phyloP scores from a whole-genome alignment of 2,797 vertebrate species.

The Uromys caudimaculatus region DNA sequence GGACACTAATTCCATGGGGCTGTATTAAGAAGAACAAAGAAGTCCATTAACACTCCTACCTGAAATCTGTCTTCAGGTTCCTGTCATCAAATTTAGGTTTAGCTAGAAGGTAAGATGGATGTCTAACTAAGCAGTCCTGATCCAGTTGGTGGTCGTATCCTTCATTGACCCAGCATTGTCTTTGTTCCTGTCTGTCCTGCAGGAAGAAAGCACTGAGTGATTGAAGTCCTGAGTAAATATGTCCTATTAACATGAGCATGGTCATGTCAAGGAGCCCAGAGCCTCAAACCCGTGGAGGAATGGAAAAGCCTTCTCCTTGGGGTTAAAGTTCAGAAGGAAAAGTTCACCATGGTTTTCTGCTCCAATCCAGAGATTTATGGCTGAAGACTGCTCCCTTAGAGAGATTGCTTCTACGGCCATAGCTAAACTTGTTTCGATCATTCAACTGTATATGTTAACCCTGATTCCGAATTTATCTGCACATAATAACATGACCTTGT shows the following conservation, averaged over 20 bases:
- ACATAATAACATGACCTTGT: no score
- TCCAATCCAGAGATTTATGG: no score
- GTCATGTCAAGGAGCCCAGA: background rate
- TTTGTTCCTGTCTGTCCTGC: background rate
- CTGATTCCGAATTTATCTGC: background rate
- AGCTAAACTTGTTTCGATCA: background rate
- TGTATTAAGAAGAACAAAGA: background rate
- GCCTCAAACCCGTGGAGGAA: no score
- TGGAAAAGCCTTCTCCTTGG: background rate
- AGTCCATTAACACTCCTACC: background rate
- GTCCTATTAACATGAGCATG: background rate
- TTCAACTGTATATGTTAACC: background rate
- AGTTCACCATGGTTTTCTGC: background rate
- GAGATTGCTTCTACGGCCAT: background rate
- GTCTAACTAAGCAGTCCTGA: background rate
- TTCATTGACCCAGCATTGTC: background rate
- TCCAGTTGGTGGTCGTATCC: background rate
- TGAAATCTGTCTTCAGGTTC: background rate
- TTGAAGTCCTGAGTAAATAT: background rate
- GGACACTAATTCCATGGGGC: background rate
- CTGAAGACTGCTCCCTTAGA: background rate
- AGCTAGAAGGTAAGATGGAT: background rate
- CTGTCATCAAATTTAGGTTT: background rate
- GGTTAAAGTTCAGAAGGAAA: no score
- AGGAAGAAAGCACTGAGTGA: background rate